Evolutionary conservation across 1,140 invertebrate genomes (phyloP).

Genomic region (Ceratina japonica): DNA sequence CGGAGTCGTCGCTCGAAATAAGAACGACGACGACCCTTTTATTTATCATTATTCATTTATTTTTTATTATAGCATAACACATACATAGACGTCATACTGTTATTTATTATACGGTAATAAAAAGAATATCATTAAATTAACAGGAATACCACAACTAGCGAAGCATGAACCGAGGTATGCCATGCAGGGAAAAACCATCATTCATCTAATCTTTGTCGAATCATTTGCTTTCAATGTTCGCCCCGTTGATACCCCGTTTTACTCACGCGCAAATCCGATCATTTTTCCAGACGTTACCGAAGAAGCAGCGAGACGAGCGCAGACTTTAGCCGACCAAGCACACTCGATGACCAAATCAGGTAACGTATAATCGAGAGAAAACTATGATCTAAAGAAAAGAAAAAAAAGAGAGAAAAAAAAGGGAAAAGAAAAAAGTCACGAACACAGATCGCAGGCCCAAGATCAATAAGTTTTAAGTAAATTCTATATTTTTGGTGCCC

Average conservation of each 20-base stretch:
- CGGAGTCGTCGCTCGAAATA: conserved; percentile 28
- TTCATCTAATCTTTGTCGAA: conserved; percentile 79
- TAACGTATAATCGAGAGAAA: conserved; percentile 63
- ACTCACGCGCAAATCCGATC: conserved; percentile 49
- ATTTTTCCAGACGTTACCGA: conserved; percentile 78
- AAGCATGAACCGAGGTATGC: conserved; percentile 78
- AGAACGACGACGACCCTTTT: conserved; percentile 6
- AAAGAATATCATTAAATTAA: conserved; percentile 76
- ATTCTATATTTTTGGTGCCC: conserved; percentile 79
- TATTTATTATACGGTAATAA: conserved; percentile 71
- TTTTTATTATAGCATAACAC: conserved; percentile 71
- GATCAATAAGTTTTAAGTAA: conserved; percentile 72
- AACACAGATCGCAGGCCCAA: conserved; percentile 72
- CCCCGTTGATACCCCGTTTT: conserved; percentile 44
- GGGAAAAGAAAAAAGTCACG: conserved; percentile 53
- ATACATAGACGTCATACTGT: conserved; percentile 69
- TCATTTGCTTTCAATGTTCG: conserved; percentile 78
- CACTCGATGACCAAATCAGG: conserved; percentile 68
- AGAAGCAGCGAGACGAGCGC: conserved; percentile 75
- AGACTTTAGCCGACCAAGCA: conserved; percentile 69
- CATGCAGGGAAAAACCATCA: conserved; percentile 78
- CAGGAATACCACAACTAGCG: conserved; percentile 77
- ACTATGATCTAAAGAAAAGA: too few relatives aligned
- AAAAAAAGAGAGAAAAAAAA: conserved; percentile 10
- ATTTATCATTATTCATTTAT: conserved; percentile 55